Evolutionary conservation across 2,797 vertebrate species (phyloP).

Genomic region (Melanotaenia pygmaea): DNA sequence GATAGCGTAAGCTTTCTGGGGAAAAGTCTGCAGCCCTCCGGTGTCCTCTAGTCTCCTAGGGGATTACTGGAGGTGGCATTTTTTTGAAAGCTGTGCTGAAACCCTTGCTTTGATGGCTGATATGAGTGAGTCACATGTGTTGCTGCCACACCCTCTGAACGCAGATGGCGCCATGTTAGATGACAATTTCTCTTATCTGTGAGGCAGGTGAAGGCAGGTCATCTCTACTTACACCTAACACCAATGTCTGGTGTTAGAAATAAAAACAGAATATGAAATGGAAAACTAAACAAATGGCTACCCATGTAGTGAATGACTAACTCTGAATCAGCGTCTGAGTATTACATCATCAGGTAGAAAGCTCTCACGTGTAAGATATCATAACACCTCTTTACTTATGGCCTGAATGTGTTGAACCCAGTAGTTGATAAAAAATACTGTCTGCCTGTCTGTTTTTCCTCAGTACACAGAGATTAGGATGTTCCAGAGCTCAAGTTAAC

Average conservation of each 20-base stretch:
- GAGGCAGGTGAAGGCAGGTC: constrained; percentile 41
- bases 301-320: constrained; percentile 22
- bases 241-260: constrained; percentile 31
- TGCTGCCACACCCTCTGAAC: constrained; percentile 68
- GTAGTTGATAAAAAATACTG: background rate
- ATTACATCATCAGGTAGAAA: constrained; percentile 13
- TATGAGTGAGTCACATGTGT: constrained; percentile 68
- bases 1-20: constrained; percentile 60
- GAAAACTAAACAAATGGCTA: constrained; percentile 33
- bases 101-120: constrained; percentile 50
- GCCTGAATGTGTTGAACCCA: background rate
- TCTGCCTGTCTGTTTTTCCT: background rate
- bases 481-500: constrained; percentile 13
- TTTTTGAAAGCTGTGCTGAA: constrained; percentile 45
- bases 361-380: background rate
- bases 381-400: background rate
- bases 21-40: constrained; percentile 38
- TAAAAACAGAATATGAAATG: constrained; percentile 8
- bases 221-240: constrained; percentile 26
- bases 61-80: constrained; percentile 63
- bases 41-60: constrained; percentile 38
- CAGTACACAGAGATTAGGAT: constrained; percentile 1
- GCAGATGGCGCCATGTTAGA: constrained; percentile 57
- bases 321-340: constrained; percentile 16
- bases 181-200: constrained; percentile 15